phyloP scores from a whole-genome alignment of 2,888 invertebrate genomes.

The Ferrisia virgata region DNA sequence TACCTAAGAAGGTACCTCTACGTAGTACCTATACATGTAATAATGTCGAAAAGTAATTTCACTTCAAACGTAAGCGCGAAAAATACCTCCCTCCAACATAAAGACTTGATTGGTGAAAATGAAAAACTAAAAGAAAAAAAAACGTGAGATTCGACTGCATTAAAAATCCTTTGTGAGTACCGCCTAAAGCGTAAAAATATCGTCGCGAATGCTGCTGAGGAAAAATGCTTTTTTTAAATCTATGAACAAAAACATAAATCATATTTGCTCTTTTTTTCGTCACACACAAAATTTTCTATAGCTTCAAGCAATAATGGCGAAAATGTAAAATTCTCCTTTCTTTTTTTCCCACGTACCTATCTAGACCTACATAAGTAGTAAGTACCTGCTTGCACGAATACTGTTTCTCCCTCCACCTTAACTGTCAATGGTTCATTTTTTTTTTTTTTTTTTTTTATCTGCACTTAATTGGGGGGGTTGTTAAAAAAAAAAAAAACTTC shows the following conservation, averaged over 20 bases:
- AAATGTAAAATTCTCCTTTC: neutral
- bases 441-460: no score
- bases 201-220: neutral
- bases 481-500: no score
- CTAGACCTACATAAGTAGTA: no score
- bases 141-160: neutral
- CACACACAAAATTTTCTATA: neutral
- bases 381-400: no score
- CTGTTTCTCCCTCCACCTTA: no score
- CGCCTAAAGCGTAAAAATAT: neutral
- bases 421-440: no score
- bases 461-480: no score
- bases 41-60: neutral
- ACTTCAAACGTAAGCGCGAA: neutral
- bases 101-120: neutral
- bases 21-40: neutral
- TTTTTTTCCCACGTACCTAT: no score
- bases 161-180: slow-evolving; percentile 14
- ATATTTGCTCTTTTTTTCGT: neutral
- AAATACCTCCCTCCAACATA: neutral
- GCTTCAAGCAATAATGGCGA: neutral
- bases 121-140: neutral
- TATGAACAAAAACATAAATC: neutral
- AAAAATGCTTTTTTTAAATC: neutral
- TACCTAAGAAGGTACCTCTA: no score